phyloP scores from a whole-genome alignment of 1,140 invertebrate species.

The Oscheius sp. region DNA sequence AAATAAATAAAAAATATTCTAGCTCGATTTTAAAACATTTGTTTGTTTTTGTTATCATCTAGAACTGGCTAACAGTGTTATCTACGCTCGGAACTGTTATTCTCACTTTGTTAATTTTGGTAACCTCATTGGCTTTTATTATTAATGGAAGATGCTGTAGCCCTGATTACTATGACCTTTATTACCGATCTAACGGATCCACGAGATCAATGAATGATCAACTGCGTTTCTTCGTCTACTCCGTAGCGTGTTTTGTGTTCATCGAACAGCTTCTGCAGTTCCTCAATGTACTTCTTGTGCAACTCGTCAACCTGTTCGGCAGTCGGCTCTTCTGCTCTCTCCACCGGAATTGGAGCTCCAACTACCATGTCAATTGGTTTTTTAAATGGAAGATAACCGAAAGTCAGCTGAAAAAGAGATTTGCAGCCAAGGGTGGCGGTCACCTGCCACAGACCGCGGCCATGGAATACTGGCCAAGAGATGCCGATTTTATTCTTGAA shows the following conservation, averaged over 20 bases:
- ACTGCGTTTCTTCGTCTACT: constrained; percentile 33
- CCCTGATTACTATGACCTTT: too few species aligned
- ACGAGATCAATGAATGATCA: constrained; percentile 37
- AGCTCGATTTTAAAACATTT: too few species aligned
- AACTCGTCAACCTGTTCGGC: constrained; percentile 51
- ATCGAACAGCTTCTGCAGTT: constrained; percentile 53
- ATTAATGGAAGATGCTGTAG: too few species aligned
- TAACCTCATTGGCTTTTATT: too few species aligned
- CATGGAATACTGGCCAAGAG: constrained; percentile 18
- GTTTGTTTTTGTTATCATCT: too few species aligned
- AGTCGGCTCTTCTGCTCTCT: constrained; percentile 47
- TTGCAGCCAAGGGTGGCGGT: background rate
- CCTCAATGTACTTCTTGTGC: constrained; percentile 48
- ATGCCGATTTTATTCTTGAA: constrained; percentile 16
- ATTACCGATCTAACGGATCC: too few species aligned
- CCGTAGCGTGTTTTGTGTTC: constrained; percentile 56
- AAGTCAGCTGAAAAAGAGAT: constrained; percentile 5
- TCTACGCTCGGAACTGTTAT: too few species aligned
- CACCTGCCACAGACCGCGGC: constrained; percentile 16
- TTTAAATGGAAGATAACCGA: constrained; percentile 28
- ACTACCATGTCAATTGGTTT: constrained; percentile 39
- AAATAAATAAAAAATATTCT: too few species aligned
- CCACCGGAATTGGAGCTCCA: constrained; percentile 54
- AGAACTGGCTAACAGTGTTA: too few species aligned
- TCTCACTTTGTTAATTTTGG: too few species aligned